Evolutionary conservation across 2,113 vertebrate genomes (phyloP), one percentile per base, ranked within the genome.

Genomic region (Aegotheles bennettii): DNA sequence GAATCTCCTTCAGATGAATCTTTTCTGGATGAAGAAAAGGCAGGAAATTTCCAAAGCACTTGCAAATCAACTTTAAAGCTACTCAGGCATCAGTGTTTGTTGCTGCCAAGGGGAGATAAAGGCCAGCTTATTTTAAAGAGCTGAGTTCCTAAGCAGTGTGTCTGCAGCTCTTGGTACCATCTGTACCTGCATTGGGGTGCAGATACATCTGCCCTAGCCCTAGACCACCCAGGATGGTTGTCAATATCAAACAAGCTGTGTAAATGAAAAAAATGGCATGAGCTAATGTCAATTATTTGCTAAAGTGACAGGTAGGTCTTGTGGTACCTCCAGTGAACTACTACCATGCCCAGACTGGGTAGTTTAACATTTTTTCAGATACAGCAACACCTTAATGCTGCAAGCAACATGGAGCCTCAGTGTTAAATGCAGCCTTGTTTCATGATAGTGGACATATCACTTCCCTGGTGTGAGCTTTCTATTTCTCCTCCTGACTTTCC

Each of bases 311-410:
- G 29, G 42, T 15, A 36, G 42, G 43, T 54, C n/a, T 54, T 50
- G 53, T 13, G 19, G 9, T 12, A 40, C 16, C 12, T 74, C 21
- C 59, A 24, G 21, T 3, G 7, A 50, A 4, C 16, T 64, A 21
- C 33, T 68, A 24, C 31, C 19, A 10, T 48, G n/a, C 25, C 14
- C 42, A 57, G 45, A 17, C 10, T 65, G 36, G 4, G 10, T 35
- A 45, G 25, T 85, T 69, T 85, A 73, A 83, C 61, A 28, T 29
- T 82, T 88, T 94, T 67, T 83, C 61, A 61, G 35, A 42, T n/a
- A 19, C 16, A 87, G 19, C n/a, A 57, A 42, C 31, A 76, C 48
- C 40, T 76, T 90, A 48, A 57, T 60, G 40, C 70, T 63, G 54
- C 1, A 4, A 82, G 48, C 61, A 70, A 40, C 1, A 0, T 36